A percentile compares a stretch with the other conserved stretches of the same genome.
Evolutionary conservation across 2,113 vertebrate species (phyloP).

Genomic region (Delphinapterus leucas): DNA sequence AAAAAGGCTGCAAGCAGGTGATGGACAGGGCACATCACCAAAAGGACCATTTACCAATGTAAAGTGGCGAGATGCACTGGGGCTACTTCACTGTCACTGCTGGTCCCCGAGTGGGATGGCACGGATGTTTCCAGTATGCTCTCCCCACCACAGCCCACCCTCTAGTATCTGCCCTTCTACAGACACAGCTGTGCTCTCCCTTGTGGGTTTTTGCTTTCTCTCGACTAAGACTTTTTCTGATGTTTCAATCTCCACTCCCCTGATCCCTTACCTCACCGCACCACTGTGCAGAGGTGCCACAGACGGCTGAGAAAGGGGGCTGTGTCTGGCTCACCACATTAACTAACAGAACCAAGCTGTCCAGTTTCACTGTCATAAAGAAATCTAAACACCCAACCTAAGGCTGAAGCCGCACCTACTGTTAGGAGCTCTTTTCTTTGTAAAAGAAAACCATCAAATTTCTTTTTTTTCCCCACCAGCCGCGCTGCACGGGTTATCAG

Average conservation of each 20-base stretch:
- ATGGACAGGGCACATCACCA: constrained; percentile 47
- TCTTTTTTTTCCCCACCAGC: not conserved
- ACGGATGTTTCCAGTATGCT: fast-evolving
- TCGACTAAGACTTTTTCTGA: fast-evolving
- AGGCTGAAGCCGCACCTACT: fast-evolving
- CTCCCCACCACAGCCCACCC: not conserved
- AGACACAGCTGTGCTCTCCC: too few species aligned
- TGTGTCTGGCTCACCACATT: fast-evolving
- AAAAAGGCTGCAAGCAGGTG: constrained; percentile 63
- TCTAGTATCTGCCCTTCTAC: not conserved
- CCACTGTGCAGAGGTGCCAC: fast-evolving
- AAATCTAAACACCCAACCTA: fast-evolving
- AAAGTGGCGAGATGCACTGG: fast-evolving
- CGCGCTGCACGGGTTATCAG: not conserved
- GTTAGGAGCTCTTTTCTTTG: fast-evolving
- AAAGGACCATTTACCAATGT: fast-evolving
- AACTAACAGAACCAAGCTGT: fast-evolving
- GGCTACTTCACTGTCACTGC: fast-evolving
- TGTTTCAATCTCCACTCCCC: fast-evolving
- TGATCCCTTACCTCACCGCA: fast-evolving
- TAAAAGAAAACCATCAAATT: not conserved
- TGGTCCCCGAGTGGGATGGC: fast-evolving
- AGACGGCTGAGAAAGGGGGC: fast-evolving
- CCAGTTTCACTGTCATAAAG: fast-evolving
- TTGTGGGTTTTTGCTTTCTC: not conserved